These are phyloP conservation scores for Toxotes jaculatrix DNA, from an alignment of 2,113 vertebrate species.

Conservation along the genomic window DNA sequence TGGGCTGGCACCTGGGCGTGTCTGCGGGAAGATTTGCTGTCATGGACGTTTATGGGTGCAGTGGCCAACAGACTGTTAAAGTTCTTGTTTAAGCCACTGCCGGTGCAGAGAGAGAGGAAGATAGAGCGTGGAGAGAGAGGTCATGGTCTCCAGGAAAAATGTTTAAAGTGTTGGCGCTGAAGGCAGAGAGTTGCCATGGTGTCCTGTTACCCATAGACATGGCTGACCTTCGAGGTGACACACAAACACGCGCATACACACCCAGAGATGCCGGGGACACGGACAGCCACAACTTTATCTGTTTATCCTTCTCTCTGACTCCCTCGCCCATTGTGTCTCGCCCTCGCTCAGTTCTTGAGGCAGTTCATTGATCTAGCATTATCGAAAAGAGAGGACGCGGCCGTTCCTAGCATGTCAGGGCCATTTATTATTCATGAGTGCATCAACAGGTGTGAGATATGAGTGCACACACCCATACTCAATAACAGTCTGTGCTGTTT, in stretches of 20 bases:
- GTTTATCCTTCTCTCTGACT: slow-evolving; percentile 26
- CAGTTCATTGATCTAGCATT: slow-evolving; percentile 45
- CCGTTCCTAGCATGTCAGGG: slow-evolving; percentile 1
- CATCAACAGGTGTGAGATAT: slow-evolving; percentile 52
- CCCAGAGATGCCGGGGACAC: slow-evolving; percentile 11
- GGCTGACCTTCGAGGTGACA: slow-evolving; percentile 43
- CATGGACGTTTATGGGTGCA: slow-evolving; percentile 48
- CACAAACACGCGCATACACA: slow-evolving; percentile 1
- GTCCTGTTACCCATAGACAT: slow-evolving; percentile 38
- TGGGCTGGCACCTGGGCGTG: slow-evolving; percentile 43
- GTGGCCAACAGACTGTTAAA: slow-evolving; percentile 62
- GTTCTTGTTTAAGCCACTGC: slow-evolving; percentile 42
- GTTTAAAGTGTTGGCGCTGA: slow-evolving; percentile 15
- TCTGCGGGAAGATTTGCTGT: slow-evolving; percentile 57
- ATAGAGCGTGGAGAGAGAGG: background rate
- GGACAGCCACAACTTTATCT: slow-evolving; percentile 23
- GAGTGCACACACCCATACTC: background rate
- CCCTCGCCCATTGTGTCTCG: background rate
- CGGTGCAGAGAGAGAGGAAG: background rate
- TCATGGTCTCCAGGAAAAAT: slow-evolving; percentile 5
- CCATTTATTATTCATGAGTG: slow-evolving; percentile 37
- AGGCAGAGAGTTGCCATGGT: slow-evolving; percentile 38
- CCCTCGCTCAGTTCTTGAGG: background rate
- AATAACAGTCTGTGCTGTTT: too few relatives aligned
- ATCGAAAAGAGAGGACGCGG: slow-evolving; percentile 34